These are phyloP conservation scores for Cactoblastis cactorum DNA, from an alignment of 2,888 invertebrate species.

Conservation along the genomic window DNA sequence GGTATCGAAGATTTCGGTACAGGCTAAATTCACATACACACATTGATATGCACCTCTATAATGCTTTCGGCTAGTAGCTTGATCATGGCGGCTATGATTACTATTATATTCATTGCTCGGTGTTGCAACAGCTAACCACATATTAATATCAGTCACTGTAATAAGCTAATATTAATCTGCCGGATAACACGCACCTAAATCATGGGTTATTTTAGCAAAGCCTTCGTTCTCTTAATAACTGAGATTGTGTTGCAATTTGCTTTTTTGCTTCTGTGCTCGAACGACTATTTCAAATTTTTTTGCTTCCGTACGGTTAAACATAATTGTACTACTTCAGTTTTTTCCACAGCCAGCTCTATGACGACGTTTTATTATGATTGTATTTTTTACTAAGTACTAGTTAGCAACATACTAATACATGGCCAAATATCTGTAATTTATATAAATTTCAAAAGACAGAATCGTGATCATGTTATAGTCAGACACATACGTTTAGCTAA, in stretches of 20 bases:
- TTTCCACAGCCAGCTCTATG: constrained; percentile 27
- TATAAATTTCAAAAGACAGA: no score
- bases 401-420: neutral
- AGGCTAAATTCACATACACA: no score
- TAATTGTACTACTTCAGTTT: constrained; percentile 28
- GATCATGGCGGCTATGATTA: no score
- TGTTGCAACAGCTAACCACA: neutral
- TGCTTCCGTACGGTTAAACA: constrained; percentile 29
- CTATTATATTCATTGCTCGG: neutral
- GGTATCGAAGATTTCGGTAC: no score
- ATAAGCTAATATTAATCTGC: constrained; percentile 5
- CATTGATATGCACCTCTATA: no score
- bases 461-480: no score
- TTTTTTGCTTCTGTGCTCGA: constrained; percentile 29
- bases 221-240: constrained; percentile 29
- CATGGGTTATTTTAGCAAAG: constrained; percentile 25
- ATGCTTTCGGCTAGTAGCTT: no score
- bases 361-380: constrained; percentile 23
- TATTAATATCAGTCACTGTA: constrained; percentile 7
- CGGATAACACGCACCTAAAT: constrained; percentile 17
- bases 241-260: constrained; percentile 28
- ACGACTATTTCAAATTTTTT: constrained; percentile 26
- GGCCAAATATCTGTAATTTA: no score
- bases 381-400: constrained; percentile 15
- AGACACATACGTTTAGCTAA: no score